Base-by-base conservation (phyloP, 2,888 invertebrate genomes). In the Pedicia rivosa region DNA sequence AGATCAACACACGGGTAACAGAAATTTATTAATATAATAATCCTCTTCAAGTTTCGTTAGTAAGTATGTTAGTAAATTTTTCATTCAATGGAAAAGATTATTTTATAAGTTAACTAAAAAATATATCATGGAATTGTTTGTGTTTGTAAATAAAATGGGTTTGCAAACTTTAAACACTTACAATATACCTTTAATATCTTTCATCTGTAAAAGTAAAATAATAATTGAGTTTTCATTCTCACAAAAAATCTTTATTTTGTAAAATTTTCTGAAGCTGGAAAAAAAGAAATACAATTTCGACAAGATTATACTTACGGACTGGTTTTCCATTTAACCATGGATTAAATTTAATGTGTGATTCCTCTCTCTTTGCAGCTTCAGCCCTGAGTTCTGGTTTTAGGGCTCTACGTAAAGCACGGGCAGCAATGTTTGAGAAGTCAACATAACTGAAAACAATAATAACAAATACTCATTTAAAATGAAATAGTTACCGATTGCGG, bases 351-450 rank as follows among this genome's bases (percentile, higher is more conserved):
- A 94, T 74, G 48, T 74, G 68, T 36, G 77, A 72, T 37, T 71
- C 76, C 50, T 80, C 76, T 42, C 90, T 70, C 55, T 81, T 84
- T 15, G 66, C 48, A 22, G 88, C 87, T 17, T 84, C 88, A 15
- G 61, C 65, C 47, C 70, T 71, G 1, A 78, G 49, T 30, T 87
- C 82, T 2, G 74, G 59, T 59, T 91, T 92, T 47, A 94, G 59
- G 10, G 86, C 72, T 53, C 75, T 70, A 41, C 94, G 72, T 40
- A 94, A 64, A 37, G 84, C 65, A 52, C 70, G 74, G 15, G 94
- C 92, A 52, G 92, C 91, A 54, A 95, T 86, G 59, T 81, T 84
- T 40, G 94, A 95, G 64, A 84, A 95, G 66, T 88, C 87, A 62
- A 95, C 83, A 69, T 95, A 95, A 67, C 92, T 95, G 58, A 37